phyloP scores from a whole-genome alignment of 2,113 vertebrate species.

The Phaethornis superciliosus region DNA sequence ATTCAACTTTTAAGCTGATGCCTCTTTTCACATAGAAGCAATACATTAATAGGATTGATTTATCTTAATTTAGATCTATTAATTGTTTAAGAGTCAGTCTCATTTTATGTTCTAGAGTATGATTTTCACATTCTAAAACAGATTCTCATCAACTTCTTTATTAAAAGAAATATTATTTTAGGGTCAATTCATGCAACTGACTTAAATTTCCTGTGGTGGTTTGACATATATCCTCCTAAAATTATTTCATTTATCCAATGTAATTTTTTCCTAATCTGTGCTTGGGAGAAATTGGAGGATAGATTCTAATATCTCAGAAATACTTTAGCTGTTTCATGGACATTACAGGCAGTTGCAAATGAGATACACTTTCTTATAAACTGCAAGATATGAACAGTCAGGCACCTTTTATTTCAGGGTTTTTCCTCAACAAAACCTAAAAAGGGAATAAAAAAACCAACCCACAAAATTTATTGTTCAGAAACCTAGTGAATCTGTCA shows the following conservation, averaged over 20 bases:
- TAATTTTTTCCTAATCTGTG: background rate
- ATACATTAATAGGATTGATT: background rate
- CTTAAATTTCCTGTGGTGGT: background rate
- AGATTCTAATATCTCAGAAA: background rate
- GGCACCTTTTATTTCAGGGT: background rate
- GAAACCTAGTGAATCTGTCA: background rate
- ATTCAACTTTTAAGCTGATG: background rate
- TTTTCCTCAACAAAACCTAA: background rate
- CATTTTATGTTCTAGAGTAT: background rate
- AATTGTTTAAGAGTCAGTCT: background rate
- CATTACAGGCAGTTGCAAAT: background rate
- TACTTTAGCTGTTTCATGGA: background rate
- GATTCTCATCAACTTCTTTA: background rate
- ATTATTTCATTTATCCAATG: background rate
- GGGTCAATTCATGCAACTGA: background rate
- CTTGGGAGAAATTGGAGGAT: background rate
- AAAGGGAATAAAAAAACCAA: background rate
- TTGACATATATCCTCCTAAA: background rate
- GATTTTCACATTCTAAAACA: background rate
- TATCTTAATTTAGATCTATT: background rate
- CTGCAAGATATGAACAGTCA: fast-evolving
- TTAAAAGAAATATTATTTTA: background rate
- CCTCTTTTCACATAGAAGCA: background rate
- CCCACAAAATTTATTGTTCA: background rate
- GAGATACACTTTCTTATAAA: background rate